Base-by-base conservation (phyloP, 1,140 invertebrate genomes). In the Prorops nasuta region DNA sequence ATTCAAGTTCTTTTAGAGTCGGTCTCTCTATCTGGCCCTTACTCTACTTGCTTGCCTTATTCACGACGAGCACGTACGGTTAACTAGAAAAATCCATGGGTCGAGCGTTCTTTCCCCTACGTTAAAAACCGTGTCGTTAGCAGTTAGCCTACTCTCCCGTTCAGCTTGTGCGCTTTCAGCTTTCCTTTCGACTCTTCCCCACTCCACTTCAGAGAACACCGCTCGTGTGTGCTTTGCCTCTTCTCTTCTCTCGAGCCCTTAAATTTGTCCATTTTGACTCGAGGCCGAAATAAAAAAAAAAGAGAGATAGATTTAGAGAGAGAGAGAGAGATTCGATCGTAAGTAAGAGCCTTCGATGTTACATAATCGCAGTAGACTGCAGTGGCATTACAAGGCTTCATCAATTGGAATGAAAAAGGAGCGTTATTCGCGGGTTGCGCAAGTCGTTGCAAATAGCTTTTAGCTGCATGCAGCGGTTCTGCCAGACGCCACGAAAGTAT, bases 71-170 rank as follows among this genome's bases (percentile, higher is more conserved):
- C 55, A 64, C 49, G 49, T 61, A 64, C 54, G 41, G 38, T 51
- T 60, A 65, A 65, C 58, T 65, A 65, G 58, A 61, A 61, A 61
- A 60, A 65, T 58, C 42, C 45, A 49, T 46, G 41, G 51, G 42
- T 51, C 46, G 49, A 60, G 62, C 51, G 50, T 57, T 56, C 49
- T 56, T 47, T 32, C 17, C 54, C 45, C 40, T 44, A 57, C 17
- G 51, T 60, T 48, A 56, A 60, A 63, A 60, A 63, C 47, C 43
- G 50, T 60, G 57, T 64, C 57, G 60, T 64, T 64, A 63, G 54
- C 52, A 55, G 53, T 52, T 51, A 54, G 54, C 49, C 32, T 3
- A 6, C 38, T 20, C 20, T 47, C 18, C n/a, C 16, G n/a, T n/a
- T n/a, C n/a, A n/a, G n/a, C n/a, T n/a, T n/a, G n/a, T n/a, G n/a